Percentiles rank a stretch among this genome's conserved stretches.
These are phyloP conservation scores for Aldrovandia affinis DNA, from an alignment of 2,797 vertebrate genomes.

Conservation along the genomic window DNA sequence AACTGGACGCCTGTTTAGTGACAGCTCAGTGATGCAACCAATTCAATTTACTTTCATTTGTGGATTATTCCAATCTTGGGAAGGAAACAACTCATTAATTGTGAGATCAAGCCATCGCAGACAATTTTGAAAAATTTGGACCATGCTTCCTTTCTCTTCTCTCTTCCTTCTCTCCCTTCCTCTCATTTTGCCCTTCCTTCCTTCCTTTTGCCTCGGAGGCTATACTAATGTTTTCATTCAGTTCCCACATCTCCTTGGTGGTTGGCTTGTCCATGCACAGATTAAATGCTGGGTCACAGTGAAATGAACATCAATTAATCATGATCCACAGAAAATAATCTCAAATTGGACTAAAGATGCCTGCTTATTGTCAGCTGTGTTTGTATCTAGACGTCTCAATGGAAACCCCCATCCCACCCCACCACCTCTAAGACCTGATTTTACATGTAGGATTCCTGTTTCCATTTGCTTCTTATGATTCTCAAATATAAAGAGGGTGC, in stretches of 20 bases:
- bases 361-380: background rate
- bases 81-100: background rate
- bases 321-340: background rate
- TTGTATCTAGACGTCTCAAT: background rate
- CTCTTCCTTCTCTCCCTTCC: background rate
- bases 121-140: background rate
- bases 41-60: background rate
- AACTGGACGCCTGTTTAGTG: background rate
- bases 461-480: background rate
- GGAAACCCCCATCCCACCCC: too few species aligned
- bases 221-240: background rate
- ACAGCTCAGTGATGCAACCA: background rate
- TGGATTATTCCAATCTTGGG: background rate
- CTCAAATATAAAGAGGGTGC: background rate
- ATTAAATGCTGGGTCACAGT: background rate
- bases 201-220: background rate
- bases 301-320: background rate
- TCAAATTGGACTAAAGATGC: background rate
- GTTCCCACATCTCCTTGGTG: background rate
- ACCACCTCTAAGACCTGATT: background rate
- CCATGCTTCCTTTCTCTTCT: background rate
- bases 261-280: background rate
- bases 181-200: background rate
- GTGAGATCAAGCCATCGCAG: background rate
- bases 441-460: background rate